Percentiles rank a stretch among this genome's conserved stretches.
Evolutionary conservation across 2,797 vertebrate species (phyloP).

Genomic region (Takifugu rubripes): DNA sequence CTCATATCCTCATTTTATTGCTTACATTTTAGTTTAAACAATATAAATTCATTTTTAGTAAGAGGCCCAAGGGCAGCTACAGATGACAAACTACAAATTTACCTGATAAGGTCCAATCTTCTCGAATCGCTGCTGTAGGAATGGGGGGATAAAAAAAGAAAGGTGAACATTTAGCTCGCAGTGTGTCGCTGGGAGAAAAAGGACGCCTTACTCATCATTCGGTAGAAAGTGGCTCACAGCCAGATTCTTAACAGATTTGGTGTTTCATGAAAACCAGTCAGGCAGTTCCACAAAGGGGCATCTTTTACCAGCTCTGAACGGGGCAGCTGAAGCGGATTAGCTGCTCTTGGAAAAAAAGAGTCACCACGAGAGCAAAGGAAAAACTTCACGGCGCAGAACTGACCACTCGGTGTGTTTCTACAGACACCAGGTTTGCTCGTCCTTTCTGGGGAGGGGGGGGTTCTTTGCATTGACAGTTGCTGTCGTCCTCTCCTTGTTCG

Average conservation of each 20-base stretch:
- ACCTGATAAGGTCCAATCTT: too few relatives aligned
- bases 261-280: slow-evolving; percentile 79
- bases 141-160: too few relatives aligned
- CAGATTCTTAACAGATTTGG: slow-evolving; percentile 77
- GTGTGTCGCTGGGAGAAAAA: slow-evolving; percentile 37
- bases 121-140: too few relatives aligned
- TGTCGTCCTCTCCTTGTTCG: slow-evolving; percentile 15
- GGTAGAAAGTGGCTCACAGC: slow-evolving; percentile 69
- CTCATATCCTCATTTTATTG: too few relatives aligned
- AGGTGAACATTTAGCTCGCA: slow-evolving; percentile 33
- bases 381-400: slow-evolving; percentile 66
- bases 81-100: too few relatives aligned
- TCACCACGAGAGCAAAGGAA: slow-evolving; percentile 71
- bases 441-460: neutral
- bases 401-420: slow-evolving; percentile 68
- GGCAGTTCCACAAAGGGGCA: slow-evolving; percentile 60
- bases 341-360: slow-evolving; percentile 76
- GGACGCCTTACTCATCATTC: slow-evolving; percentile 80
- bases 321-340: slow-evolving; percentile 81
- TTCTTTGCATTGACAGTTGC: slow-evolving; percentile 5
- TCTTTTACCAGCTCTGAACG: slow-evolving; percentile 74
- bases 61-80: too few relatives aligned
- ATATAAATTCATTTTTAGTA: too few relatives aligned
- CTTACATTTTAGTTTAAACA: too few relatives aligned
- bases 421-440: slow-evolving; percentile 55